phyloP scores from a whole-genome alignment of 2,113 vertebrate genomes.

The Haemorhous mexicanus region DNA sequence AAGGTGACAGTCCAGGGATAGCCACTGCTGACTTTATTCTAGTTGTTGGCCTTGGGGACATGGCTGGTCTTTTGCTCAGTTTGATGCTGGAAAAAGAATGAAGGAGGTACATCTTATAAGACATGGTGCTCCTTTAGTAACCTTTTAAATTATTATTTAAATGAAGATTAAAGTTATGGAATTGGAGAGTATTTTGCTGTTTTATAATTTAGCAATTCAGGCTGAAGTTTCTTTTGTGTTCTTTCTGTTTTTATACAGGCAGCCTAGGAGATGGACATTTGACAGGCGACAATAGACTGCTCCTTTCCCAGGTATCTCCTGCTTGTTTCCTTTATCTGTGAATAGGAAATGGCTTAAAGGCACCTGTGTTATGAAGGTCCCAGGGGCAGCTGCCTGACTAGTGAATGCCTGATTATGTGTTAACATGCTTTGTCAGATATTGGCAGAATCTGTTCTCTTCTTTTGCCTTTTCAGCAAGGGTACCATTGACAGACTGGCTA shows the following conservation, averaged over 20 bases:
- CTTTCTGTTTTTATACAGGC: conserved; percentile 65
- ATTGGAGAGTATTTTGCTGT: conserved; percentile 39
- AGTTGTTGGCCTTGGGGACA: neutral
- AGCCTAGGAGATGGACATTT: conserved; percentile 75
- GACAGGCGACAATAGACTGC: conserved; percentile 80
- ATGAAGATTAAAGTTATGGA: conserved; percentile 23
- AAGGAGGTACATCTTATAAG: neutral
- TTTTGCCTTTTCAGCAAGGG: conserved; percentile 88
- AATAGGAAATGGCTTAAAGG: conserved; percentile 88
- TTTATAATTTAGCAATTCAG: conserved; percentile 62
- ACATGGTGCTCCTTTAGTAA: neutral
- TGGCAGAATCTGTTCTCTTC: conserved; percentile 87
- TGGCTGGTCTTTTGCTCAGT: neutral
- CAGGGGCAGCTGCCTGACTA: conserved; percentile 84
- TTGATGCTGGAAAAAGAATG: conserved; percentile 1
- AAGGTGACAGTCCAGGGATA: neutral
- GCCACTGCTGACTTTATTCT: conserved; percentile 8
- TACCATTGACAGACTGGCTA: conserved; percentile 88
- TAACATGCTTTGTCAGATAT: conserved; percentile 88
- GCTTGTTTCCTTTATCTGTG: conserved; percentile 80
- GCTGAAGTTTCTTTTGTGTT: conserved; percentile 67
- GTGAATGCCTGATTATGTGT: conserved; percentile 88
- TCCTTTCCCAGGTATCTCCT: conserved; percentile 87
- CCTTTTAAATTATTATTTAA: conserved; percentile 9
- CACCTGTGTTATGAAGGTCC: conserved; percentile 87